Evolutionary conservation across 1,140 invertebrate species (phyloP).

Genomic region (Orius insidiosus): DNA sequence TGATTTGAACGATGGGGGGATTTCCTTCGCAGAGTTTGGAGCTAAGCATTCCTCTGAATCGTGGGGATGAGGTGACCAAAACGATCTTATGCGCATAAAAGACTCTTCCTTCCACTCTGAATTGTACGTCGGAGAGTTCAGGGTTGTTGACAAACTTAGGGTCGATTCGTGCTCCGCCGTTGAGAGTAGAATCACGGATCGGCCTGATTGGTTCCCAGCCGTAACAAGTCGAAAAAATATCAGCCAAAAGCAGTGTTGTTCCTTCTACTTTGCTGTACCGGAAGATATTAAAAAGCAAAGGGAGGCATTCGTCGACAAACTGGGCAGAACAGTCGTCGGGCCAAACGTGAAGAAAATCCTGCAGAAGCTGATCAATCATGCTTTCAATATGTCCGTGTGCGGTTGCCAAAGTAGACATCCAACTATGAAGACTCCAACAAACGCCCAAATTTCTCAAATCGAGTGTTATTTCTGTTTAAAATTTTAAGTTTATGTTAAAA

Average conservation of each 20-base stretch:
- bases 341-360: conserved; percentile 77
- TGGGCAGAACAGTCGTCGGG: conserved; percentile 70
- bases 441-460: conserved; percentile 66
- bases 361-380: conserved; percentile 74
- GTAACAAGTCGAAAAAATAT: conserved; percentile 77
- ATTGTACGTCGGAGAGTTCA: conserved; percentile 75
- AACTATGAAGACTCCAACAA: conserved; percentile 77
- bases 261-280: conserved; percentile 80
- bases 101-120: conserved; percentile 69
- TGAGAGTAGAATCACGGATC: conserved; percentile 50
- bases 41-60: conserved; percentile 72
- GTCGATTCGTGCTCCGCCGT: conserved; percentile 59
- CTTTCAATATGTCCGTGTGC: conserved; percentile 67
- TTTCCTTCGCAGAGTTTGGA: conserved; percentile 55
- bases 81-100: conserved; percentile 91
- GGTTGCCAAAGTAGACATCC: conserved; percentile 75
- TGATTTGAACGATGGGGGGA: conserved; percentile 75
- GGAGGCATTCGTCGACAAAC: conserved; percentile 77
- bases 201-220: conserved; percentile 69
- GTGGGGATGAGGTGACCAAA: conserved; percentile 69
- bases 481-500: background rate
- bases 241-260: conserved; percentile 66
- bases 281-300: conserved; percentile 77
- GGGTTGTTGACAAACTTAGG: conserved; percentile 85
- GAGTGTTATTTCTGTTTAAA: conserved; percentile 54